Evolutionary conservation across 2,113 vertebrate genomes (phyloP).

Genomic region (Sminthopsis crassicaudata): DNA sequence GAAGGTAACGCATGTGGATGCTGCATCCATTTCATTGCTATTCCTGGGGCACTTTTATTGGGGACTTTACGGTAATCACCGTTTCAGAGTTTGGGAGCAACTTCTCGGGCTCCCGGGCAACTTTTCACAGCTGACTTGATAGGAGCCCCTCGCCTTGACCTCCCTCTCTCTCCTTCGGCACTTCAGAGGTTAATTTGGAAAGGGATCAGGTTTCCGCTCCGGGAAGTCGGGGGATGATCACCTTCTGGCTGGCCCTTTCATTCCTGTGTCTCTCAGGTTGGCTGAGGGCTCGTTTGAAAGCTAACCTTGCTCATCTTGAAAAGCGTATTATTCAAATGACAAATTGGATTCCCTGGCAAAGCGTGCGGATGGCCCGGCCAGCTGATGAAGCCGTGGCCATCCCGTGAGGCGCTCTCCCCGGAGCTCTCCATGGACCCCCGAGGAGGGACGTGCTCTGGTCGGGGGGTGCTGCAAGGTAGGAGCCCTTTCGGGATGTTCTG

Average conservation of each 20-base stretch:
- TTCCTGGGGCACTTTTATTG: conserved; percentile 55
- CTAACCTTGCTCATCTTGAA: conserved; percentile 45
- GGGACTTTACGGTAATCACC: conserved; percentile 53
- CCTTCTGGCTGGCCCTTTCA: conserved; percentile 76
- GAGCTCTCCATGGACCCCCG: conserved; percentile 79
- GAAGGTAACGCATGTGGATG: neutral
- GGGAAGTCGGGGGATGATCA: conserved; percentile 83
- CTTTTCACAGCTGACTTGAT: conserved; percentile 81
- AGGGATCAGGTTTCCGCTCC: conserved; percentile 86
- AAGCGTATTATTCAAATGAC: conserved; percentile 24
- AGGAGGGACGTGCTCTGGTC: conserved; percentile 84
- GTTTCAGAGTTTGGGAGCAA: conserved; percentile 64
- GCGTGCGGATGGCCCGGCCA: conserved; percentile 73
- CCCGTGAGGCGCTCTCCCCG: conserved; percentile 82
- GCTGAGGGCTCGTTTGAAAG: conserved; percentile 72
- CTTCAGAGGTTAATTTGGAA: conserved; percentile 87
- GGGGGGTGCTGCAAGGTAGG: conserved; percentile 84
- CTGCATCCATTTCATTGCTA: neutral
- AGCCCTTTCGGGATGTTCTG: conserved; percentile 30
- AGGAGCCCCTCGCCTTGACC: conserved; percentile 77
- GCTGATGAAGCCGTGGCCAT: conserved; percentile 82
- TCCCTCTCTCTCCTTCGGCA: conserved; percentile 75
- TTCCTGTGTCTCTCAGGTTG: conserved; percentile 75
- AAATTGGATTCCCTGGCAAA: conserved; percentile 64
- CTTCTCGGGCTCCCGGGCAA: conserved; percentile 70